phyloP scores from a whole-genome alignment of 2,888 invertebrate genomes.

The Myopa testacea region DNA sequence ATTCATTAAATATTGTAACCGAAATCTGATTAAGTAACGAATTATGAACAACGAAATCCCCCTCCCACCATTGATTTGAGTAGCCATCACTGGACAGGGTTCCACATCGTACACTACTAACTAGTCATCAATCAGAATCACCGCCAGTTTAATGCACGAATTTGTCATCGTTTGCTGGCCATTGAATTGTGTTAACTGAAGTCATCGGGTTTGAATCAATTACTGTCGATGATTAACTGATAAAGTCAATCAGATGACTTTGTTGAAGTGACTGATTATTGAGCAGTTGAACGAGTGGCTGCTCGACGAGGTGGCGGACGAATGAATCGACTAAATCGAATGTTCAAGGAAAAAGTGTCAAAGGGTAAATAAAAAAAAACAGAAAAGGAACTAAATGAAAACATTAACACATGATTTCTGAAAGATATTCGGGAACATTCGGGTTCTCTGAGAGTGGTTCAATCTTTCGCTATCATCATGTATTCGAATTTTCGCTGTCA shows the following conservation, averaged over 20 bases:
- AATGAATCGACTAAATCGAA: neutral
- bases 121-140: slow-evolving; percentile 15
- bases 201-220: neutral
- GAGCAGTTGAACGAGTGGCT: neutral
- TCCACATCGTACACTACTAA: neutral
- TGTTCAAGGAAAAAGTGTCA: neutral
- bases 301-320: too few species aligned
- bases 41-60: too few species aligned
- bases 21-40: too few species aligned
- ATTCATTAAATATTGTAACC: neutral
- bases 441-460: too few species aligned
- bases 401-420: too few species aligned
- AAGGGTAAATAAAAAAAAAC: too few species aligned
- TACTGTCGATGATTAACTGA: neutral
- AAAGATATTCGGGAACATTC: too few species aligned
- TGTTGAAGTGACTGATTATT: neutral
- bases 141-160: neutral
- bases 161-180: slow-evolving; percentile 9
- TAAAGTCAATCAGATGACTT: neutral
- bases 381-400: too few species aligned
- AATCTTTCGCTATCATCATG: too few species aligned
- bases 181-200: neutral
- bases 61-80: too few species aligned
- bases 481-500: too few species aligned
- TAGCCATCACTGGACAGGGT: too few species aligned